phyloP scores from a whole-genome alignment of 2,797 vertebrate genomes.

The Antrozous pallidus region DNA sequence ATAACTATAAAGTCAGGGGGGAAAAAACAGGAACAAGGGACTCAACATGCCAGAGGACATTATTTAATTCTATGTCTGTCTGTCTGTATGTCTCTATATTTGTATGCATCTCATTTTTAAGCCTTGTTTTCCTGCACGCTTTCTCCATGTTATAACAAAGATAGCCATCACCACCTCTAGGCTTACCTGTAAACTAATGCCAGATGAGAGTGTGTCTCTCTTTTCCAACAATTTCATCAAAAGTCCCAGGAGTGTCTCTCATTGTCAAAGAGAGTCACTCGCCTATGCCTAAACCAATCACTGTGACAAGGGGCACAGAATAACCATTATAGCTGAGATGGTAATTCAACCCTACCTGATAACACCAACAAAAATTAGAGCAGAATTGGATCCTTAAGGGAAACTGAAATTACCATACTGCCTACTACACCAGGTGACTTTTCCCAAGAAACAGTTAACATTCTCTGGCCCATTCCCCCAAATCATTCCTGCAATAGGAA shows the following conservation, averaged over 20 bases:
- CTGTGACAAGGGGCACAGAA: background rate
- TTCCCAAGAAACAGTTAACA: background rate
- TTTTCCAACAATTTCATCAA: background rate
- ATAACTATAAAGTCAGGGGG: background rate
- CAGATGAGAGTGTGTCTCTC: background rate
- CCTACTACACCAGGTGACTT: background rate
- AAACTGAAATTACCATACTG: background rate
- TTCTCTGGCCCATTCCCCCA: background rate
- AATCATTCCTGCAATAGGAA: background rate
- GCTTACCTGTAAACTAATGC: background rate
- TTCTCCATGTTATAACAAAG: background rate
- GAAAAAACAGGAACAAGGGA: background rate
- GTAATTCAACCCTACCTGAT: background rate
- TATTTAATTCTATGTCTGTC: background rate
- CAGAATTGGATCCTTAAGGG: background rate
- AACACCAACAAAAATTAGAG: background rate
- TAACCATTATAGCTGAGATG: background rate
- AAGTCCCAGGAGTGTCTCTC: background rate
- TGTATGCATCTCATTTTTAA: background rate
- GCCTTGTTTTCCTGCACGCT: background rate
- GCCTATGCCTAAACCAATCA: background rate
- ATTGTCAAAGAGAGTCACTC: background rate
- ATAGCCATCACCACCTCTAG: background rate
- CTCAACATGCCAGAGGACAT: background rate
- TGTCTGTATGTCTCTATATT: background rate